Conservation (phyloP, 2,797 vertebrate genomes). For the Periophthalmus magnuspinnatus region DNA sequence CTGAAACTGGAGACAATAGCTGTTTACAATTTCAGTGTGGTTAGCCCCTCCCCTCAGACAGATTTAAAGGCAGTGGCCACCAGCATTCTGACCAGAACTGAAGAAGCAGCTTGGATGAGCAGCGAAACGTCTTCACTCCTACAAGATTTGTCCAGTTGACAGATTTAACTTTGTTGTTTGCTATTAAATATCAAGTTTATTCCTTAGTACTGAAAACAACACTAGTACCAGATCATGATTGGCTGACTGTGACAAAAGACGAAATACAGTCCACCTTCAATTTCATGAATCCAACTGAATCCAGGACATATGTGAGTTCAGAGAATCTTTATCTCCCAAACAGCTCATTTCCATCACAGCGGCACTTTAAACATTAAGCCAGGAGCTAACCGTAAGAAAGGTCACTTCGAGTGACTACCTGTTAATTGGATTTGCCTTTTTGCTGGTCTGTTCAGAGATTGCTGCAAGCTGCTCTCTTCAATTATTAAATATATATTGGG, state of each 20-base stretch:
- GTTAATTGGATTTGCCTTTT: slow-evolving; percentile 10
- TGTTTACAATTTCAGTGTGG: no score
- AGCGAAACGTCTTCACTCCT: no score
- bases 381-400: background rate
- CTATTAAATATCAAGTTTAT: no score
- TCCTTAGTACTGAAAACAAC: no score
- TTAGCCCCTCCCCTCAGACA: no score
- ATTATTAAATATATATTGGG: slow-evolving; percentile 1
- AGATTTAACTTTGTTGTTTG: no score
- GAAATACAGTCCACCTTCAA: background rate
- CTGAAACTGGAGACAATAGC: no score
- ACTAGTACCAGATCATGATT: no score
- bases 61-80: no score
- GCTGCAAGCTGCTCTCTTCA: background rate
- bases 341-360: background rate
- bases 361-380: background rate
- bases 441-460: background rate
- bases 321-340: slow-evolving; percentile 1
- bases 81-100: no score
- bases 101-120: no score
- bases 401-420: slow-evolving; percentile 4
- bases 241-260: background rate
- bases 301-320: background rate
- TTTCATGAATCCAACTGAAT: background rate
- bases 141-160: no score